A percentile compares a stretch with the other conserved stretches of the same genome.
phyloP scores from a whole-genome alignment of 2,797 vertebrate genomes.

The Knipowitschia caucasica region DNA sequence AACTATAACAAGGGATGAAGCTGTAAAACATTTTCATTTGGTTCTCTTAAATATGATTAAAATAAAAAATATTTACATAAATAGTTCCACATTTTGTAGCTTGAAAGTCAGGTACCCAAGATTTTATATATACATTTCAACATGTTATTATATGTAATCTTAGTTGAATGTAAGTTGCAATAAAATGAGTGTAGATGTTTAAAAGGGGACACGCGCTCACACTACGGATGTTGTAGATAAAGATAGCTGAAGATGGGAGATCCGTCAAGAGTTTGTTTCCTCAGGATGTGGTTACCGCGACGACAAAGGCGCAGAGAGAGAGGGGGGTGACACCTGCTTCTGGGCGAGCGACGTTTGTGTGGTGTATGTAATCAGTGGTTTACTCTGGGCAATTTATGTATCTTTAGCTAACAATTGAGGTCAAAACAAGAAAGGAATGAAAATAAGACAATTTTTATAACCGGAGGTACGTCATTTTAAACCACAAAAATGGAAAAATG shows the following conservation, averaged over 20 bases:
- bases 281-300: slow-evolving; percentile 77
- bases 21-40: too few relatives aligned
- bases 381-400: slow-evolving; percentile 36
- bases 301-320: slow-evolving; percentile 35
- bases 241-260: slow-evolving; percentile 74
- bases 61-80: too few relatives aligned
- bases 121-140: too few relatives aligned
- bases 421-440: neutral
- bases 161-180: slow-evolving; percentile 19
- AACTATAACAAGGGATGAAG: too few relatives aligned
- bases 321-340: slow-evolving; percentile 58
- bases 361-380: slow-evolving; percentile 23
- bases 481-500: too few relatives aligned
- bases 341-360: slow-evolving; percentile 33
- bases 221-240: slow-evolving; percentile 57
- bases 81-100: too few relatives aligned
- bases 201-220: slow-evolving; percentile 45
- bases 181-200: slow-evolving; percentile 24
- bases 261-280: slow-evolving; percentile 72
- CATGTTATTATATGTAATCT: too few relatives aligned
- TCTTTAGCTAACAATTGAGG: neutral
- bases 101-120: too few relatives aligned
- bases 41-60: too few relatives aligned
- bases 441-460: too few relatives aligned
- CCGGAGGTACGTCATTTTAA: too few relatives aligned